These are phyloP conservation scores for Toxostoma redivivum DNA, from an alignment of 2,113 vertebrate genomes.

Conservation along the genomic window DNA sequence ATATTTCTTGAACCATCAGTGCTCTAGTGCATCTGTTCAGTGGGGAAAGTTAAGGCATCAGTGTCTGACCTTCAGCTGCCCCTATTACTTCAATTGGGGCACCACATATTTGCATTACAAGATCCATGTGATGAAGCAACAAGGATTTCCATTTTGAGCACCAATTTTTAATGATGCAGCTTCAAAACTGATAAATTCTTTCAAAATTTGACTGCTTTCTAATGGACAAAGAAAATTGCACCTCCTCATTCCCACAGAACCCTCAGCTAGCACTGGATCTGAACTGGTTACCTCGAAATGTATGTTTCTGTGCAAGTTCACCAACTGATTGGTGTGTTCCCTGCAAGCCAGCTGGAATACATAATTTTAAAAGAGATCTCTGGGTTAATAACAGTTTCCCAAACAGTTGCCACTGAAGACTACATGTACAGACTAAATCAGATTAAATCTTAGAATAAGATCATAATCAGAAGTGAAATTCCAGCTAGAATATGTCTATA, in stretches of 20 bases:
- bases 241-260: not conserved
- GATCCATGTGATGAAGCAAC: not conserved
- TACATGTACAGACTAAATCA: not conserved
- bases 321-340: not conserved
- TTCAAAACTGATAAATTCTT: not conserved
- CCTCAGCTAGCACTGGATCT: not conserved
- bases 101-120: not conserved
- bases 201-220: not conserved
- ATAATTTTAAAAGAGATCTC: not conserved
- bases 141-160: not conserved
- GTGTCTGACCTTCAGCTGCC: not conserved
- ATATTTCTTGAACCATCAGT: not conserved
- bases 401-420: not conserved
- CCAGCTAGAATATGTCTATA: not conserved
- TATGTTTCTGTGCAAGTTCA: not conserved
- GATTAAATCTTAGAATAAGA: not conserved
- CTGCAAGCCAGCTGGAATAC: not conserved
- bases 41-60: not conserved
- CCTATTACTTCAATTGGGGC: not conserved
- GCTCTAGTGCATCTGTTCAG: not conserved
- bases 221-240: not conserved
- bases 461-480: not conserved
- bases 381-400: not conserved
- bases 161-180: not conserved
- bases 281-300: not conserved